Percentiles rank a stretch among this genome's conserved stretches.
Evolutionary conservation across 2,113 vertebrate species (phyloP).

Genomic region (Otis tarda): DNA sequence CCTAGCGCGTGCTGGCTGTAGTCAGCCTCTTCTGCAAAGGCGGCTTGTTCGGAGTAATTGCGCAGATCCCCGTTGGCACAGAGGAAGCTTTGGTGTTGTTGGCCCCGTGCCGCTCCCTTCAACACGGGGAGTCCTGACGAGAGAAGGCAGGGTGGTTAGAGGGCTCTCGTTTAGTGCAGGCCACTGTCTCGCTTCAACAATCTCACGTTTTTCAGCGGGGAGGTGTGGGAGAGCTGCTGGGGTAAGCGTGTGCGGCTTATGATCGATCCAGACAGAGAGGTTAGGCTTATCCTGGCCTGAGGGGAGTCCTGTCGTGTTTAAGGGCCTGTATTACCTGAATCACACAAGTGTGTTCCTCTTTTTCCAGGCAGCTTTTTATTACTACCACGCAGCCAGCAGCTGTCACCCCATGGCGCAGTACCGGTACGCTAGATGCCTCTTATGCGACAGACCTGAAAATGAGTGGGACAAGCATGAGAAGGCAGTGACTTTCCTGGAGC

Average conservation of each 20-base stretch:
- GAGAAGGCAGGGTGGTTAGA: background rate
- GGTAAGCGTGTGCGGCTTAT: background rate
- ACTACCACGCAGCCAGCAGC: slow-evolving; percentile 79
- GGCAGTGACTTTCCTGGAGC: slow-evolving; percentile 78
- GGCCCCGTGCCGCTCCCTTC: background rate
- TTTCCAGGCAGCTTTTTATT: slow-evolving; percentile 84
- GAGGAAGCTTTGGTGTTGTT: background rate
- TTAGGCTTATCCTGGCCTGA: background rate
- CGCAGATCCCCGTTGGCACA: background rate
- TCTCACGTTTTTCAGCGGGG: background rate
- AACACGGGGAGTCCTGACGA: background rate
- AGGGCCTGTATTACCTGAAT: background rate
- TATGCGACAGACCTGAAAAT: slow-evolving; percentile 69
- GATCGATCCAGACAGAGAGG: background rate
- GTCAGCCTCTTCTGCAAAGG: background rate
- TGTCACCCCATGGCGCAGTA: slow-evolving; percentile 89
- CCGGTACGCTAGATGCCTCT: slow-evolving; percentile 82
- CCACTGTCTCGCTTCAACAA: background rate
- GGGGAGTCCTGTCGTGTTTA: background rate
- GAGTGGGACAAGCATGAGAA: slow-evolving; percentile 44
- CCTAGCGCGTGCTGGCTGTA: background rate
- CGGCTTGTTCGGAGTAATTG: background rate
- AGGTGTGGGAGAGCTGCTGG: background rate
- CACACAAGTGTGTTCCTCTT: background rate
- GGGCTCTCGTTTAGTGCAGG: background rate